Base-by-base conservation (phyloP, 2,113 vertebrate species). In the Ariopsis seemanni region DNA sequence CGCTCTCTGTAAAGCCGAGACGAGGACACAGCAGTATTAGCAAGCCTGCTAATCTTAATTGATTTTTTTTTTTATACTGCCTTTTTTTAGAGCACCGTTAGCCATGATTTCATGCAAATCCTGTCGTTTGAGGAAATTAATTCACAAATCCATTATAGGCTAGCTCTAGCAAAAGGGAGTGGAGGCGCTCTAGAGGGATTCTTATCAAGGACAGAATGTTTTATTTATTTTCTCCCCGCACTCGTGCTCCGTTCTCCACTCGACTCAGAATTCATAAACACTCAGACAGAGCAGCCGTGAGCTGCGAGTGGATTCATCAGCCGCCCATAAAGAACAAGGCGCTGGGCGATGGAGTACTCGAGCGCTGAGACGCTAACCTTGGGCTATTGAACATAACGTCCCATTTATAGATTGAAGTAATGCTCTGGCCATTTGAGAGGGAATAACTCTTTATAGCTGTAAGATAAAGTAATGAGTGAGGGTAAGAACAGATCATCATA, bases 371-470 rank as follows among this genome's bases (percentile, higher is more conserved):
- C 89, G 92, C 92, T 95, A 94, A 94, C 94, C 93, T 90, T 91
- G 93, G 93, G 95, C 95, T 95, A 93, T 96, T 95, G 93, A 95
- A 94, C 93, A 94, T 92, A 90, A 94, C 92, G 89, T 93, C 91
- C 92, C 88, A 91, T 95, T 96, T 93, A 94, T 93, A 92, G 93
- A 94, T 95, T 88, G 90, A 48, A 60, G 83, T 94, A 95, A 95
- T 90, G 91, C 87, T 92, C 91, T 88, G 92, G 91, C 89, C 85
- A 91, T 97, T 95, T 96, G 93, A 91, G 92, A 93, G 92, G 94
- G 94, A 95, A 94, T 94, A 95, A 92, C 89, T 94, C 92, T 95
- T 94, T 94, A 95, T 94, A 90, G 94, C 92, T 90, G 92, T 91
- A 92, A 94, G 93, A 94, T 92, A 91, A 92, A 92, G 93, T 92